Conservation (phyloP, 2,797 vertebrate genomes). For the Novumbra hubbsi region DNA sequence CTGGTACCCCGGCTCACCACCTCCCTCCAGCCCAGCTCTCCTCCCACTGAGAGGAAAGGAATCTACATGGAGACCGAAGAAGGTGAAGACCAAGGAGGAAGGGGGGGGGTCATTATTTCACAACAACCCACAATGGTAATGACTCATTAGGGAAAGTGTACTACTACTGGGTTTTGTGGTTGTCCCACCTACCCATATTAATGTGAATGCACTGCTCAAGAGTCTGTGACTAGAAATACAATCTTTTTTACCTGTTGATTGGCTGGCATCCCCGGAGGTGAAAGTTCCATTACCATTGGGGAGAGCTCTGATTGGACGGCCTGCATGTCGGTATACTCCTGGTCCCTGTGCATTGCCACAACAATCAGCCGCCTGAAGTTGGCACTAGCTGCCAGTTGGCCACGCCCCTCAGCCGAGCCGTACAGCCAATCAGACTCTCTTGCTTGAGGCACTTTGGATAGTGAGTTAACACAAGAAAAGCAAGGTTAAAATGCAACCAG, state of each 20-base stretch:
- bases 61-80: constrained; percentile 69
- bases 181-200: too few species aligned
- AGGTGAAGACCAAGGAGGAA: background rate
- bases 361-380: constrained; percentile 85
- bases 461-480: background rate
- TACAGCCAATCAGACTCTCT: constrained; percentile 95
- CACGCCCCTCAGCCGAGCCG: constrained; percentile 84
- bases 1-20: constrained; percentile 79
- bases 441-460: constrained; percentile 86
- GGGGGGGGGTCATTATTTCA: background rate
- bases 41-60: constrained; percentile 91
- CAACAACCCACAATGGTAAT: background rate
- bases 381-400: constrained; percentile 84
- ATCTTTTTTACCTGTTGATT: constrained; percentile 82
- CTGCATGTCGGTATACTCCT: constrained; percentile 85
- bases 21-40: constrained; percentile 86
- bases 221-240: background rate
- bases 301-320: constrained; percentile 92
- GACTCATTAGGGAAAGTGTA: background rate
- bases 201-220: too few species aligned
- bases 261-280: constrained; percentile 82
- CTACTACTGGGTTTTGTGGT: too few species aligned
- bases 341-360: constrained; percentile 89
- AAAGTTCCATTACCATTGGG: constrained; percentile 90
- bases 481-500: background rate